Base-by-base conservation (phyloP, 2,113 vertebrate species). In the Apus apus region DNA sequence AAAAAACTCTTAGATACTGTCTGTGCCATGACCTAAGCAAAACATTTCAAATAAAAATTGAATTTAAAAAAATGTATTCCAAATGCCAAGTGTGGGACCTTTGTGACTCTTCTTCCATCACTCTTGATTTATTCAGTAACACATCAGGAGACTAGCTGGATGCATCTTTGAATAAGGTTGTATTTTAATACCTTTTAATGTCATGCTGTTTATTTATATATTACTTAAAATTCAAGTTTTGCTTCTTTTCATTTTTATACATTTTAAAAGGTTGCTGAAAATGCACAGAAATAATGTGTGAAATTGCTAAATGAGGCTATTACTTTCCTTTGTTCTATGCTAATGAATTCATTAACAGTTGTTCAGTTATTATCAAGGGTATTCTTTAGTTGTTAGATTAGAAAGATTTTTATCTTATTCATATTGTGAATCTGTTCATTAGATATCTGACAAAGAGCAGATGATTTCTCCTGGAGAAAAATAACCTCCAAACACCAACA, bases 301-400 rank as follows among this genome's bases (percentile, higher is more conserved):
- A 94, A 97, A 93, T 88, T 83, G 51, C 25, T 90, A 92, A 97
- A 95, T 50, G 36, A 93, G 50, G 36, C 45, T 90, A 86, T 93
- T 93, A 90, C 91, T 92, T 92, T 80, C 61, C 36, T 91, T 95
- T 93, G 70, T 92, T 94, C 54, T 78, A 25, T 82, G 84, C 27
- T 95, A 94, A 96, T 96, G 70, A 87, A 94, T 85, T 96, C 43
- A 89, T 95, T 95, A 95, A 64, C 26, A 65, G 66, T 90, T 89
- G 82, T 93, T 95, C 72, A 45, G 62, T 81, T 81, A 79, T 73
- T 95, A 84, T 80, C 81, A 81, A 81, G 89, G 40, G 84, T 81
- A 85, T 85, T 36, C 77, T 95, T 94, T 57, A 68, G 65, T 57
- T 91, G 73, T 87, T 92, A 57, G 60, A 92, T 89, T 84, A 78